Base-by-base conservation (phyloP, 2,888 invertebrate genomes). In the Agonopterix arenella region DNA sequence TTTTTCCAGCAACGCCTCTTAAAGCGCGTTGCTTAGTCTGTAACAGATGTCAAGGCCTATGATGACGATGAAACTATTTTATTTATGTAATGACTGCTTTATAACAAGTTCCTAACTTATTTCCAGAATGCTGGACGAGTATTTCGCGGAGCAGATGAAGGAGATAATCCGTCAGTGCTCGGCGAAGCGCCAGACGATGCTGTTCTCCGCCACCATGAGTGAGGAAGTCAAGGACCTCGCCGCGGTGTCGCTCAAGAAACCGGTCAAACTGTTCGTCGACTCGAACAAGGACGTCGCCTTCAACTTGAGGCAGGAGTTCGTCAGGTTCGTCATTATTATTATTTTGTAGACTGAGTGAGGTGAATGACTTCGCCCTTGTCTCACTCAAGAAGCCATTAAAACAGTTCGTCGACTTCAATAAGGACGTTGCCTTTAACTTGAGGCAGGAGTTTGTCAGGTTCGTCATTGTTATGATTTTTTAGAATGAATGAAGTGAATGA, bases 131-230 rank as follows among this genome's bases (percentile, higher is more conserved):
- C 81, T 99, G 58, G 99, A 99, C 80, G 98, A 99, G 74, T 97
- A 97, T 80, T 99, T 99, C 88, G 97, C 97, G 0, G 98, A 98
- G 61, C 99, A 99, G 81, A 98, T 99, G 97, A 98, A 98, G 73
- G 98, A 99, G 84, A 97, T 99, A 65, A 96, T 99, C 47, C 93
- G 94, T 11, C 95, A 97, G 64, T 99, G 99, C 79, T 93, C 97
- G 0, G 92, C 93, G 51, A 96, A 95, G 11, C 91, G 98, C 8
- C 99, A 99, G 84, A 99, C 98, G 0, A 96, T 99, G 93, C 85
- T 99, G 52, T 99, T 99, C 89, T 99, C 99, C 0, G 99, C 99
- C 38, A 99, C 99, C 10, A 99, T 99, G 98, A 98, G 98, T n/a
- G 98, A 98, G 49, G 94, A 96, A 80, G 98, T 98, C 0, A 95